Percentiles rank a stretch among this genome's conserved stretches.
Conservation (phyloP, 64 coral and sea anemone species). For the Exaiptasia diaphana region DNA sequence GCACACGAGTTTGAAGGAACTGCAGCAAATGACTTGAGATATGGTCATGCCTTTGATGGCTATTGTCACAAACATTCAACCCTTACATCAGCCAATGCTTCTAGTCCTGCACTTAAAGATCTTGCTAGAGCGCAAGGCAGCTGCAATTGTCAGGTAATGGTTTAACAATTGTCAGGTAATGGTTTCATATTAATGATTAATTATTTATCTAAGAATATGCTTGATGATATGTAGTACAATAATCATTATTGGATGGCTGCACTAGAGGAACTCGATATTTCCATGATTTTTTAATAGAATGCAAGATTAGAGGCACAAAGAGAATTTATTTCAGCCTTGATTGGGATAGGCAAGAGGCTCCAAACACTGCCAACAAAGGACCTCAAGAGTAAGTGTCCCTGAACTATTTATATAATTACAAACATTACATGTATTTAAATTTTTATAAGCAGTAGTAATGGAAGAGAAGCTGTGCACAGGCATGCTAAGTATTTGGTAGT, state of each 20-base stretch:
- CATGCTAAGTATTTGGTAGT: too few relatives aligned
- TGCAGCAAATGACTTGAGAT: conserved; percentile 74
- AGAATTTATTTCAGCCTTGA: conserved; percentile 89
- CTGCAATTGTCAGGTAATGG: conserved; percentile 86
- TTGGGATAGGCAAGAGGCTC: conserved; percentile 75
- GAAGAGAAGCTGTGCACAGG: too few relatives aligned
- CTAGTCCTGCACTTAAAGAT: conserved; percentile 74
- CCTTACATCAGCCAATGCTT: conserved; percentile 75
- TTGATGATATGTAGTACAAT: not conserved
- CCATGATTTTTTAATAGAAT: conserved; percentile 47
- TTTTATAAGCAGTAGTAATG: too few relatives aligned
- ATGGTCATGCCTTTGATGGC: conserved; percentile 99
- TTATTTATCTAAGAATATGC: too few relatives aligned
- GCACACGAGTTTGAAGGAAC: conserved; percentile 65
- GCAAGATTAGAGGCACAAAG: conserved; percentile 89
- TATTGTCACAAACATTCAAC: conserved; percentile 78
- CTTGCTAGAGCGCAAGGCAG: conserved; percentile 58
- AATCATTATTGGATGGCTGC: not conserved
- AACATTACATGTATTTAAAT: too few relatives aligned
- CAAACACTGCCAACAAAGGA: conserved; percentile 82
- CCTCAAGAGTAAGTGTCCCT: conserved; percentile 73
- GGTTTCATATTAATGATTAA: too few relatives aligned
- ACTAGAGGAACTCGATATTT: too few relatives aligned
- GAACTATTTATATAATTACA: too few relatives aligned
- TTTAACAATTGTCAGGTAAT: not conserved